Percentiles rank a stretch among this genome's conserved stretches.
These are phyloP conservation scores for Drosophila eohydei DNA, from an alignment of 2,888 invertebrate genomes.

Conservation along the genomic window DNA sequence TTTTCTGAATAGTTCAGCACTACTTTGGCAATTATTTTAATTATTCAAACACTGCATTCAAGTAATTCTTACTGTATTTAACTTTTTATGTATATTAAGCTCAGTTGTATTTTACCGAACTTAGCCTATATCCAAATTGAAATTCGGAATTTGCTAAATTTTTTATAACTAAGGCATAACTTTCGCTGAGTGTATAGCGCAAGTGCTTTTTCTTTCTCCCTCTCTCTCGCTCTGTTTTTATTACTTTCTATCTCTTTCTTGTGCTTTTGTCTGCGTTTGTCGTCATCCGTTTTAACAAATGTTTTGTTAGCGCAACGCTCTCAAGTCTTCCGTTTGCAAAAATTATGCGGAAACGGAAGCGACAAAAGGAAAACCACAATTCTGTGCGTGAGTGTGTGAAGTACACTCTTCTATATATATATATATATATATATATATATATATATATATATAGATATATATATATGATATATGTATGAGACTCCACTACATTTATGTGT, in stretches of 20 bases:
- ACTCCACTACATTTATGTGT: conserved; percentile 3
- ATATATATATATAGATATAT: not conserved
- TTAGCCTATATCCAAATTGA: too few relatives aligned
- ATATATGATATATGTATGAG: not conserved
- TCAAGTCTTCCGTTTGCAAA: conserved; percentile 70
- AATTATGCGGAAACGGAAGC: conserved; percentile 81
- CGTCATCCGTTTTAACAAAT: conserved; percentile 76
- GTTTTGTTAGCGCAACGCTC: conserved; percentile 72
- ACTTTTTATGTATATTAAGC: too few relatives aligned
- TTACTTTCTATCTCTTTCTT: conserved; percentile 1
- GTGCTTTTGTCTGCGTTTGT: conserved; percentile 68
- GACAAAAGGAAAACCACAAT: conserved; percentile 83
- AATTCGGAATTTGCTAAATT: too few relatives aligned
- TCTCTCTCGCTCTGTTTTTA: not conserved
- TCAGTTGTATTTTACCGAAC: too few relatives aligned
- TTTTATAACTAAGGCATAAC: not conserved
- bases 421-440: not conserved
- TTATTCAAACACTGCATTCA: too few relatives aligned
- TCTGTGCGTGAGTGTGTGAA: conserved; percentile 53
- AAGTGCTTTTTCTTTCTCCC: not conserved
- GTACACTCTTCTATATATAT: not conserved
- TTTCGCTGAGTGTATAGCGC: not conserved
- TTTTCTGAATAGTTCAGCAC: too few relatives aligned
- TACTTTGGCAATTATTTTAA: too few relatives aligned
- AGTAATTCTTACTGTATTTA: too few relatives aligned